A percentile compares a stretch with the other conserved stretches of the same genome.
Evolutionary conservation across 1,140 invertebrate species (phyloP).

Genomic region (Araneus ventricosus): DNA sequence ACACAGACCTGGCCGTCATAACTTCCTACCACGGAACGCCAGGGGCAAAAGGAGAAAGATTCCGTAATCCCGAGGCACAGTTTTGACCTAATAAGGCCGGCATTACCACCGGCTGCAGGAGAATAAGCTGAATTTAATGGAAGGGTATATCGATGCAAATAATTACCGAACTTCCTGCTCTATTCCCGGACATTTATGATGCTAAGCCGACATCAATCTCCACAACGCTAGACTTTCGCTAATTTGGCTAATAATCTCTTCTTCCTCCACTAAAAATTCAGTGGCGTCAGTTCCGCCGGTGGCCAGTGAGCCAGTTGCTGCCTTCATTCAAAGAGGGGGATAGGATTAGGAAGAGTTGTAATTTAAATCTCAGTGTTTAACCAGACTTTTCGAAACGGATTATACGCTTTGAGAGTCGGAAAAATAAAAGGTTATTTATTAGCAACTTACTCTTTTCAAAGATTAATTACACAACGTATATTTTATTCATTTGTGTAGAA

Average conservation of each 20-base stretch:
- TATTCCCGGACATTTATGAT: conserved; percentile 16
- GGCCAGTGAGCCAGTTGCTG: not conserved
- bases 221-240: too few relatives aligned
- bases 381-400: not conserved
- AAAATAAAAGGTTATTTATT: not conserved
- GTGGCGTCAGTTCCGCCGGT: not conserved
- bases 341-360: not conserved
- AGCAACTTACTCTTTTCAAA: too few relatives aligned
- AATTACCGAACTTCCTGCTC: conserved; percentile 6
- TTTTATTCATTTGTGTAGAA: too few relatives aligned
- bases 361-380: not conserved
- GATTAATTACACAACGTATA: too few relatives aligned
- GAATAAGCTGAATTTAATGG: conserved; percentile 59
- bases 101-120: not conserved
- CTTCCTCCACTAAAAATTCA: conserved; percentile 6
- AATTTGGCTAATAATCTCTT: conserved; percentile 52
- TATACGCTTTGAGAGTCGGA: too few relatives aligned
- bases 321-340: not conserved
- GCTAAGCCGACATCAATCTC: too few relatives aligned
- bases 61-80: not conserved
- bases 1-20: not conserved
- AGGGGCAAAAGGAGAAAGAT: not conserved
- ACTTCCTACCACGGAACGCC: not conserved
- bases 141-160: not conserved
- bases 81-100: conserved; percentile 11